Evolutionary conservation across 2,888 invertebrate genomes (phyloP), one percentile per base, ranked within the genome.

Genomic region (Ochropleura plecta): DNA sequence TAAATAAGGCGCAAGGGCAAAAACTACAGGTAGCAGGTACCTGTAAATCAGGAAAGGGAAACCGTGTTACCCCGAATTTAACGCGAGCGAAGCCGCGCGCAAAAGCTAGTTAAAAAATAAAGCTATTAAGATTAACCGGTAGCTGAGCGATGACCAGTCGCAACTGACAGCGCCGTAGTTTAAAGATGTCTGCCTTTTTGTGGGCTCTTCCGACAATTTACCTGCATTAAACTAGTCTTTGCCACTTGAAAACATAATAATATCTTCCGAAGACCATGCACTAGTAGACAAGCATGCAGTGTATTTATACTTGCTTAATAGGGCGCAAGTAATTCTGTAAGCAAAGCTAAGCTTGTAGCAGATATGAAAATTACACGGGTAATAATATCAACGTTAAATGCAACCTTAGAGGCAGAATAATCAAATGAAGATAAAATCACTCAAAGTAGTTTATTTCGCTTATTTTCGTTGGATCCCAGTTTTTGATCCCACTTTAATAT

Each of bases 321-420:
- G 30, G 30, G 70, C 69, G 42, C 3, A 78, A 69, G 46, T 60
- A 78, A 69, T 60, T 69, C 8, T 48, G 12, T 53, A 66, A 70
- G 40, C 78, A 60, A 60, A 78, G 16, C 69, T 48, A 30, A 20
- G 3, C 42, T n/a, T 16, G 16, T 14, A 55, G 48, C 18, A 40
- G 30, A 40, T 55, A 60, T 16, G 8, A 40, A 75, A 59, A 77
- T 46, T n/a, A 46, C 40, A 51, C 14, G 12, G 30, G 6, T 51
- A 60, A 51, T 77, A 77, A 59, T 46, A 78, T 12, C 51, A 46
- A 59, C 10, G 18, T 14, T n/a, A 59, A 20, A 77, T 51, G 20
- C 30, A 77, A 59, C 18, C 6, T 1, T 14, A 6, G 57, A 44
- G 14, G 12, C 20, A 10, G 30, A 49, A 44, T 30, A 42, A 59